A percentile compares a stretch with the other conserved stretches of the same genome.
Evolutionary conservation across 2,888 invertebrate species (phyloP).

Genomic region (Pollenia angustigena): DNA sequence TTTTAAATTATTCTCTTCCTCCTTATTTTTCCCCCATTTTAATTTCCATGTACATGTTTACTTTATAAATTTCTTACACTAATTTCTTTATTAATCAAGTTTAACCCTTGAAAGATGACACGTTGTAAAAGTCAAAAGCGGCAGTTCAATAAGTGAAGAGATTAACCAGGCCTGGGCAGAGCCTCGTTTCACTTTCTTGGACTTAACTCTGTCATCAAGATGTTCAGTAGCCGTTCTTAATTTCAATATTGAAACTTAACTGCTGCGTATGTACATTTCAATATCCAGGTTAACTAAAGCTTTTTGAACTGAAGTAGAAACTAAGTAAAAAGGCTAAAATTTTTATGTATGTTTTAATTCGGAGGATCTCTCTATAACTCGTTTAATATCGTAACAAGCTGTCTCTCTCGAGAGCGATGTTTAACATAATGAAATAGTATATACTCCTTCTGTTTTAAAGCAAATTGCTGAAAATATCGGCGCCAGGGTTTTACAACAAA

Average conservation of each 20-base stretch:
- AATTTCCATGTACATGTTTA: background rate
- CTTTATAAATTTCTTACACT: constrained; percentile 1
- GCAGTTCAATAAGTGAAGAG: background rate
- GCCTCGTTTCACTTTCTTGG: background rate
- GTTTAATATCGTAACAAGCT: no score
- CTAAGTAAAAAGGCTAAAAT: background rate
- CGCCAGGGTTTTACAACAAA: no score
- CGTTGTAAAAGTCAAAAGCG: background rate
- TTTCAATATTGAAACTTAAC: background rate
- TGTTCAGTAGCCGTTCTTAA: background rate
- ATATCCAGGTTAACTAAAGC: background rate
- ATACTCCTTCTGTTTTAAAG: no score
- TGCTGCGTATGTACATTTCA: background rate
- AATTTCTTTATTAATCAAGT: constrained; percentile 11
- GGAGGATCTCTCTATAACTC: background rate
- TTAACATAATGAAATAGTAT: no score
- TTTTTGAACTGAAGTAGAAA: background rate
- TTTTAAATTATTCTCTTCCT: constrained; percentile 2
- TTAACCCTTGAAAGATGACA: constrained; percentile 10
- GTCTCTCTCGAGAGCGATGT: no score
- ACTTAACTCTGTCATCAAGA: background rate
- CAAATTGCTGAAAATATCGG: no score
- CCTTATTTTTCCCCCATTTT: background rate
- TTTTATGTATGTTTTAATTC: background rate
- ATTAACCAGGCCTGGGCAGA: background rate